These are phyloP conservation scores for Apodemia zela DNA, from an alignment of 2,888 invertebrate genomes.

Conservation along the genomic window DNA sequence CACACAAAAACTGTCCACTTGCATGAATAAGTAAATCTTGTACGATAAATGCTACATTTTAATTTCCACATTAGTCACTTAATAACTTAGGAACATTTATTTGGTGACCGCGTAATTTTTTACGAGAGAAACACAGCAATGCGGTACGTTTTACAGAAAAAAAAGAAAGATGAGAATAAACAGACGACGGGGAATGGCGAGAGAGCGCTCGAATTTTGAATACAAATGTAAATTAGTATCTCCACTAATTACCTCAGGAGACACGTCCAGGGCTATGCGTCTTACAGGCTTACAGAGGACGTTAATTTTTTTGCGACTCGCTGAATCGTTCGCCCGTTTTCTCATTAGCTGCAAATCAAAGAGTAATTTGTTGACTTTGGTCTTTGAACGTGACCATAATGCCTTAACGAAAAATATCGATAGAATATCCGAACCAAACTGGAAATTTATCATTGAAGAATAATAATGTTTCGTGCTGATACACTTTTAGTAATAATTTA, in stretches of 20 bases:
- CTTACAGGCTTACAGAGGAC: constrained; percentile 72
- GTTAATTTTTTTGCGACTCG: constrained; percentile 65
- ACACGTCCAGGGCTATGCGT: constrained; percentile 76
- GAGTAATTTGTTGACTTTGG: constrained; percentile 45
- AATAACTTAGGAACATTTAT: constrained; percentile 56
- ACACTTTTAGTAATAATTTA: not conserved
- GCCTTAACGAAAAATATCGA: constrained; percentile 18
- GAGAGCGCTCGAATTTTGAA: constrained; percentile 80
- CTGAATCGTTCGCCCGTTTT: constrained; percentile 65
- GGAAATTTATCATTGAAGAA: not conserved
- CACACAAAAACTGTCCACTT: not conserved
- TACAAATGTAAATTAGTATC: constrained; percentile 82
- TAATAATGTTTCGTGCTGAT: not conserved
- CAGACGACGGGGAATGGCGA: constrained; percentile 76
- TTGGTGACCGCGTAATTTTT: constrained; percentile 72
- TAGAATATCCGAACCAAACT: not conserved
- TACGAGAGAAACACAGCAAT: constrained; percentile 77
- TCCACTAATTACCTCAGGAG: constrained; percentile 77
- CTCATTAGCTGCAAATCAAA: constrained; percentile 61
- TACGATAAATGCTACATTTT: constrained; percentile 5
- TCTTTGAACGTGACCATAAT: constrained; percentile 28
- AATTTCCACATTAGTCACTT: constrained; percentile 21
- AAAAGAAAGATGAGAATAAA: constrained; percentile 74
- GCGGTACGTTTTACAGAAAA: constrained; percentile 70
- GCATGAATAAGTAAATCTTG: not conserved